Conservation (phyloP, 2,113 vertebrate species). For the Chitala chitala region DNA sequence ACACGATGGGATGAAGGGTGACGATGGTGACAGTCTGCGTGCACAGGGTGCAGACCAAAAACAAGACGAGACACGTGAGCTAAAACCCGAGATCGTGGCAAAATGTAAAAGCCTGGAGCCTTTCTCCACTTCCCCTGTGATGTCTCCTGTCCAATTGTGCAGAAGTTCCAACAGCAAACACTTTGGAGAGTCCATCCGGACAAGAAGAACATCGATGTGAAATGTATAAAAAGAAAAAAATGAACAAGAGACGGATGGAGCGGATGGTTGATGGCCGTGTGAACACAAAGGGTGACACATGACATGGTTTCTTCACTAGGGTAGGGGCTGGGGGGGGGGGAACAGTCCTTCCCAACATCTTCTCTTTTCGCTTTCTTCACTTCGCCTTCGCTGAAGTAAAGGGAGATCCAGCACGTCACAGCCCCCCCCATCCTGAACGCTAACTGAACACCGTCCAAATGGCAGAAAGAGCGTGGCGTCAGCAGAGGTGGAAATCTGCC, state of each 20-base stretch:
- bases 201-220: slow-evolving; percentile 43
- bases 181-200: slow-evolving; percentile 47
- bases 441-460: slow-evolving; percentile 53
- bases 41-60: slow-evolving; percentile 39
- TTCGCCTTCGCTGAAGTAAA: slow-evolving; percentile 35
- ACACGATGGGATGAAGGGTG: slow-evolving; percentile 34
- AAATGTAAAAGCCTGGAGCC: too few species aligned
- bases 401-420: slow-evolving; percentile 38
- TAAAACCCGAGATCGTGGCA: slow-evolving; percentile 42
- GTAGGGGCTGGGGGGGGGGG: slow-evolving; percentile 25
- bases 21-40: slow-evolving; percentile 21
- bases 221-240: slow-evolving; percentile 6
- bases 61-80: neutral
- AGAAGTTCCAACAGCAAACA: slow-evolving; percentile 43
- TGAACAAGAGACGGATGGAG: slow-evolving; percentile 47
- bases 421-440: slow-evolving; percentile 30
- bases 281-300: slow-evolving; percentile 47
- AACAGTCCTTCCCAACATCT: slow-evolving; percentile 52
- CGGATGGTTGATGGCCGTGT: slow-evolving; percentile 46
- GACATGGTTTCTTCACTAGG: slow-evolving; percentile 63
- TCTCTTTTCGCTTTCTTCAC: slow-evolving; percentile 55
- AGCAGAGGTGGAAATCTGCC: neutral
- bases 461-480: slow-evolving; percentile 43
- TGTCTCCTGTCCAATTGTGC: slow-evolving; percentile 48
- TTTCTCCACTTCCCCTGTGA: too few species aligned